These are phyloP conservation scores for Atta cephalotes DNA, from an alignment of 1,140 invertebrate species.

Conservation along the genomic window DNA sequence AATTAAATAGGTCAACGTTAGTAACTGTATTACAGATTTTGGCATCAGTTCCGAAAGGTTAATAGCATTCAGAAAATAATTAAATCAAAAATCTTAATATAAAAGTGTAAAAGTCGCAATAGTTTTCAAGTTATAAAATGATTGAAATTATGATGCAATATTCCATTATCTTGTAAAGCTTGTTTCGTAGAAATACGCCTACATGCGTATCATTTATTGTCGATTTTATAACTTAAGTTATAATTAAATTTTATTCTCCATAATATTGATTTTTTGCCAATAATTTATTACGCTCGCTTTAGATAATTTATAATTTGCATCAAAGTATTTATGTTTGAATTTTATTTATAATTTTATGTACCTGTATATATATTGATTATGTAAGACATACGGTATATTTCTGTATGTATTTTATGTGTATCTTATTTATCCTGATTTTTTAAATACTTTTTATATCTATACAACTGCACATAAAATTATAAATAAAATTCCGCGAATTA, in stretches of 20 bases:
- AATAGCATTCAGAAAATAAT: background rate
- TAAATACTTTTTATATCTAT: background rate
- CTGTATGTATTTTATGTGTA: background rate
- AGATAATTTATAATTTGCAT: background rate
- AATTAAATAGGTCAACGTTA: no score
- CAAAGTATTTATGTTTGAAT: background rate
- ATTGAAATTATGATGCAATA: background rate
- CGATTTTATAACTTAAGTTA: background rate
- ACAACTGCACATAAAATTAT: background rate
- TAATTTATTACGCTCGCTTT: background rate
- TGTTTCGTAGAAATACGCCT: background rate
- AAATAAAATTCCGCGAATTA: background rate
- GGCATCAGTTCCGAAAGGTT: no score
- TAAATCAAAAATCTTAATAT: background rate
- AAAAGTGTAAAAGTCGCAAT: background rate
- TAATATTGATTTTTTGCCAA: background rate
- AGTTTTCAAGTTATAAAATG: background rate
- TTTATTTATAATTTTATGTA: conserved; percentile 1
- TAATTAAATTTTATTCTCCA: background rate
- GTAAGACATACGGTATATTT: background rate
- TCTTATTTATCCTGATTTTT: background rate
- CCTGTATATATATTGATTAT: background rate
- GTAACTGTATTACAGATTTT: no score
- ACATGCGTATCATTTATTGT: background rate
- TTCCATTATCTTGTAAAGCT: background rate